phyloP scores from a whole-genome alignment of 2,797 vertebrate species.

The Anableps anableps region DNA sequence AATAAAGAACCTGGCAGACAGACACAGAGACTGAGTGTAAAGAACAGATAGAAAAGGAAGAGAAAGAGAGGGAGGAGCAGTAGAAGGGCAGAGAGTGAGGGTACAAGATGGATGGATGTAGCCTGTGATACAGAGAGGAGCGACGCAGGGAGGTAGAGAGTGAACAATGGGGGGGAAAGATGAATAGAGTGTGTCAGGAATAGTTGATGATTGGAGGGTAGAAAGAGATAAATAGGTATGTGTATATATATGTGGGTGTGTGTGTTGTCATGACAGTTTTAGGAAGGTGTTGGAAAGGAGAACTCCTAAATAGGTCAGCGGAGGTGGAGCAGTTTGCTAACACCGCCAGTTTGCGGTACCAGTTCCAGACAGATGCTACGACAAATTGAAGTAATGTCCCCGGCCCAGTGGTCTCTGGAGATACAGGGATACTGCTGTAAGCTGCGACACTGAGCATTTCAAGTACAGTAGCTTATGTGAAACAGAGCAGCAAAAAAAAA shows the following conservation, averaged over 20 bases:
- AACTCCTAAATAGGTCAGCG: conserved; percentile 66
- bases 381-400: conserved; percentile 6
- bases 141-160: conserved; percentile 50
- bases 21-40: conserved; percentile 33
- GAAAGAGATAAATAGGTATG: conserved; percentile 57
- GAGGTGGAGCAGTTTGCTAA: conserved; percentile 43
- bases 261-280: conserved; percentile 33
- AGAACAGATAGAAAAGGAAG: conserved; percentile 41
- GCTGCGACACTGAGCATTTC: background rate
- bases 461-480: background rate
- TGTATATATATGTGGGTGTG: conserved; percentile 16
- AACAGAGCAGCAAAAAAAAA: background rate
- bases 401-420: background rate
- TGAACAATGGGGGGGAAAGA: conserved; percentile 66
- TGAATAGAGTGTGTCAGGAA: conserved; percentile 68
- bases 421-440: background rate
- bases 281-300: conserved; percentile 31
- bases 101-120: conserved; percentile 69
- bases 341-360: conserved; percentile 20
- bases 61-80: conserved; percentile 34
- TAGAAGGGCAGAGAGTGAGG: conserved; percentile 53
- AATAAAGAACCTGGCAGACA: conserved; percentile 65
- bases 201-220: conserved; percentile 67
- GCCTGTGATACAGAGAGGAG: conserved; percentile 52
- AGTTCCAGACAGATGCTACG: background rate